Evolutionary conservation across 1,140 invertebrate species (phyloP).

Genomic region (Pseudoatta argentina): DNA sequence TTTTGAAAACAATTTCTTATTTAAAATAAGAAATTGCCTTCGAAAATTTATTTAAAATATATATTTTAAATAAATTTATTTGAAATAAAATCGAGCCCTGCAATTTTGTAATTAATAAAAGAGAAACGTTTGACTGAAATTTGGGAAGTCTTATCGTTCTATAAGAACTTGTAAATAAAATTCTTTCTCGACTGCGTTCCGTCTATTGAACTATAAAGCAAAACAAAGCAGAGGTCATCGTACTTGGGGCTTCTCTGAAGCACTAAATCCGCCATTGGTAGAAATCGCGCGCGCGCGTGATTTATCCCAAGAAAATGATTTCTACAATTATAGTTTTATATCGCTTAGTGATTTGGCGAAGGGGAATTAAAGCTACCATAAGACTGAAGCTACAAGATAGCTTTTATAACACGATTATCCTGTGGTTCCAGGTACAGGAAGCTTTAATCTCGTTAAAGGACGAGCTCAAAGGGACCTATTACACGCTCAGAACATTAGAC

Average conservation of each 20-base stretch:
- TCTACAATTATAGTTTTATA: constrained; percentile 53
- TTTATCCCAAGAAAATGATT: constrained; percentile 54
- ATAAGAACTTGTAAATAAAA: constrained; percentile 10
- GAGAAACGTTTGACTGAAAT: background rate
- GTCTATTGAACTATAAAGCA: background rate
- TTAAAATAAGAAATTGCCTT: too few species aligned
- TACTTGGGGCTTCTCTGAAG: background rate
- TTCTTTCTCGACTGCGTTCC: background rate
- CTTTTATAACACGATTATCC: constrained; percentile 58
- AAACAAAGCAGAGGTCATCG: constrained; percentile 2
- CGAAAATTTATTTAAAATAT: too few species aligned
- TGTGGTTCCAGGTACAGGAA: constrained; percentile 73
- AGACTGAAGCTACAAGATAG: constrained; percentile 39
- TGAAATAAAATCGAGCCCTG: too few species aligned
- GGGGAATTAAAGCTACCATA: constrained; percentile 41
- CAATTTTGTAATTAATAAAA: background rate
- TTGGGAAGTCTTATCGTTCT: background rate
- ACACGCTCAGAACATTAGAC: constrained; percentile 90
- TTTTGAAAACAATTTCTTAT: too few species aligned
- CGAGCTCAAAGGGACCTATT: constrained; percentile 90
- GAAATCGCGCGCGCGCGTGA: constrained; percentile 4
- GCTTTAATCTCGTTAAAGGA: constrained; percentile 85
- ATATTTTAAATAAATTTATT: too few species aligned
- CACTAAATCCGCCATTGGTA: constrained; percentile 28
- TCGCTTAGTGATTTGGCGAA: constrained; percentile 23